Percentiles rank a stretch among this genome's conserved stretches.
Conservation (phyloP, 1,140 invertebrate species). For the Pogonomyrmex californicus region DNA sequence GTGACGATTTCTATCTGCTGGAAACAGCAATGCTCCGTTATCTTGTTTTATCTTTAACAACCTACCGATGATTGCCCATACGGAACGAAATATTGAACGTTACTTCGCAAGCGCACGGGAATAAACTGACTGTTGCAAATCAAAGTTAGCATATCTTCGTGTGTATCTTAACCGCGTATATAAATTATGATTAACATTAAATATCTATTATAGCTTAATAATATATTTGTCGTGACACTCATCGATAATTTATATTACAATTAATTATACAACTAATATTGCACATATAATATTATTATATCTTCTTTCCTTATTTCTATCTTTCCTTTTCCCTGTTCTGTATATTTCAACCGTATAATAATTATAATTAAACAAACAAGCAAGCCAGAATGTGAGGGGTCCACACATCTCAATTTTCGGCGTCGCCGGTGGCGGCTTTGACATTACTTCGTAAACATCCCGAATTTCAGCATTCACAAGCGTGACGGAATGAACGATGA, state of each 20-base stretch:
- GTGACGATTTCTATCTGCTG: conserved; percentile 68
- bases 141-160: not conserved
- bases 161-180: not conserved
- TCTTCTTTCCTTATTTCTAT: not conserved
- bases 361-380: conserved; percentile 21
- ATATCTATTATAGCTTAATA: not conserved
- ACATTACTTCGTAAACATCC: conserved; percentile 56
- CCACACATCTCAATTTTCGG: not conserved
- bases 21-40: conserved; percentile 25
- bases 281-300: not conserved
- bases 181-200: not conserved
- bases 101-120: not conserved
- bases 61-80: not conserved
- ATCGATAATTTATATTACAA: not conserved
- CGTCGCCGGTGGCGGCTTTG: conserved; percentile 35
- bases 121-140: conserved; percentile 6
- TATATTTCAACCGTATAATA: not conserved
- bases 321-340: not conserved
- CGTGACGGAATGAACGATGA: conserved; percentile 64
- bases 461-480: conserved; percentile 23
- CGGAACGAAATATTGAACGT: conserved; percentile 15
- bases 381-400: not conserved
- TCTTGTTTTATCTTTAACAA: conserved; percentile 45
- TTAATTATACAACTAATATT: not conserved
- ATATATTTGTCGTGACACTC: not conserved